Evolutionary conservation across 92 coral and sea anemone species (phyloP), one percentile per base, ranked within the genome.

Genomic region (Diadumene lineata): DNA sequence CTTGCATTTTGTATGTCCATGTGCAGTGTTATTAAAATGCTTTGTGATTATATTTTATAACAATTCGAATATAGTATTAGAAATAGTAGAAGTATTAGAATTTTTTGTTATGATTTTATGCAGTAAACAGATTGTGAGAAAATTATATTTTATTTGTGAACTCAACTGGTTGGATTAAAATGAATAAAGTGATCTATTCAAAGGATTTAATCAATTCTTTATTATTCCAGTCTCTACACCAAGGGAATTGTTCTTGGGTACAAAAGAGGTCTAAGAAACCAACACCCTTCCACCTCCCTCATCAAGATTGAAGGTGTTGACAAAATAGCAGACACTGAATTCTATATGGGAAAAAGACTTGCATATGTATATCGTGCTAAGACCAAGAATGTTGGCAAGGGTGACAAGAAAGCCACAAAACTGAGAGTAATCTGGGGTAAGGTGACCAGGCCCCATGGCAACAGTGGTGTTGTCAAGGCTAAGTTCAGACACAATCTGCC

Each of bases 381-480:
- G 71, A 91, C 83, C 62, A 96, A 96, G 85, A 74, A 90, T 8
- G 91, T 82, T 0, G 89, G 88, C 50, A 94, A 94, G 77, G 98
- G 98, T 26, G 81, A 91, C 53, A 91, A 82, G 76, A 92, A 90
- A 75, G 85, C 93, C 34, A 88, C 89, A 76, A 96, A 89, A 71
- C 81, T 96, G 66, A 81, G 99, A 50, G 94, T 92, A 50, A 81
- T 96, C 82, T 96, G 99, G 99, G 99, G 99, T 31, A 92, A 86
- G 65, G 94, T 96, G 1, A 88, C 92, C 27, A 63, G 97, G 34
- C 77, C 99, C 28, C 99, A 96, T 86, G 99, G 99, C 48, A 96
- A 96, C 93, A 96, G 99, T 79, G 99, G 99, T 70, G 99, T 96
- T 19, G 97, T 96, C 29, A 86, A 94, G 79, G 99, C 99, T n/a